phyloP scores from a whole-genome alignment of 1,140 invertebrate species.

The Bombus waltoni region DNA sequence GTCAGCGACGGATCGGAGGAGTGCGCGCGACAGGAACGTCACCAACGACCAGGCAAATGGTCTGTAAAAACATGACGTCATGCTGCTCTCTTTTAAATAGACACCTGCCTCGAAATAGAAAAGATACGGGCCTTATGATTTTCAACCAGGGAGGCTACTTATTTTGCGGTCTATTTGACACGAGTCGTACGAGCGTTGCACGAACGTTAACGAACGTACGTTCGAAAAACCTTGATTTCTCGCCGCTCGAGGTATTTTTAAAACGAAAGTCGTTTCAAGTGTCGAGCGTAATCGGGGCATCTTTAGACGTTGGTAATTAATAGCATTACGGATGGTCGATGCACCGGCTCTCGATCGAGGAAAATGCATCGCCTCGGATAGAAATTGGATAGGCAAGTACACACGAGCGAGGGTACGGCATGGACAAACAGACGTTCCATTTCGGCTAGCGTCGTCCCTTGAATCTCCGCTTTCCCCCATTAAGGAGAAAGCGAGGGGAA shows the following conservation, averaged over 20 bases:
- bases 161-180: not conserved
- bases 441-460: not conserved
- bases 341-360: not conserved
- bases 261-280: too few species aligned
- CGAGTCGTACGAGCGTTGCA: too few species aligned
- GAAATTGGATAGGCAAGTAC: not conserved
- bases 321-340: not conserved
- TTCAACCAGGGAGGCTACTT: not conserved
- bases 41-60: conserved; percentile 4
- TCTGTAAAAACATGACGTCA: conserved; percentile 27
- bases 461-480: not conserved
- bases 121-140: not conserved
- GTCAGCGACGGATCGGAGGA: not conserved
- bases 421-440: not conserved
- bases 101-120: not conserved
- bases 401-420: not conserved
- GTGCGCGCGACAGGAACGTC: conserved; percentile 6
- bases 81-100: not conserved
- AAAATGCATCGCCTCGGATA: not conserved
- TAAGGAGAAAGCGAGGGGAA: not conserved
- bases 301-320: too few species aligned
- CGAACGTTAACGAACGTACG: too few species aligned
- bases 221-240: too few species aligned
- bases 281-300: too few species aligned
- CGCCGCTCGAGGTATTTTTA: too few species aligned